Evolutionary conservation across 1,140 invertebrate species (phyloP), one percentile per base, ranked within the genome.

Genomic region (Oryctes rhinoceros): DNA sequence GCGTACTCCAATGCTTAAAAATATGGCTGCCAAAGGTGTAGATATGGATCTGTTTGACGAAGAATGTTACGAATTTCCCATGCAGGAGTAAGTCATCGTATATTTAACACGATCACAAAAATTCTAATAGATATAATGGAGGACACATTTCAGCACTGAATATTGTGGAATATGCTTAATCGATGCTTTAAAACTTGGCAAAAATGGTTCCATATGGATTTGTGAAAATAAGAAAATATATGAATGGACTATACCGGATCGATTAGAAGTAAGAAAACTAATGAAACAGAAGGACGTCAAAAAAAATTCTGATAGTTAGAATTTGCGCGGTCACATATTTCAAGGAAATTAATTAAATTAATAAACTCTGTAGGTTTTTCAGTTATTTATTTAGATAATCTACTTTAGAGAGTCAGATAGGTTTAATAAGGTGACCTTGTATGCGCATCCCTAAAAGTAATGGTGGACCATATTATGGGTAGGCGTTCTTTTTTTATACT

Each of bases 1-100:
- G 1, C 78, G 80, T 1, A 84, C 83, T 0, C 84, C 85, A 0
- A 81, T 89, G 3, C 87, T 75, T 39, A 30, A 74, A 47, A 39
- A 37, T 20, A 18, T 67, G 59, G 30, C 15, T 11, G 3, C 24
- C 35, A 59, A 79, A n/a, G 62, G 71, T 35, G 24, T 79, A 18
- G 78, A 79, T 48, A n/a, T 79, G 37, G 77, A 78, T 59, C 20
- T 78, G 5, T 53, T 78, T 2, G 77, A 78, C 24, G 77, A 78
- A 35, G 77, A 78, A 53, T 48, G 24, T 78, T 78, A 20, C 24
- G 37, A 79, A 24, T 48, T 18, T 39, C 59, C 59, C n/a, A 7
- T n/a, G 10, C 78, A 79, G 35, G 18, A 59, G 78, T 75, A 74
- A 74, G 59, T 79, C 5, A 15, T n/a, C 39, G 75, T 13, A 7